A percentile compares a stretch with the other conserved stretches of the same genome.
phyloP scores from a whole-genome alignment of 2,113 vertebrate species.

The Erpornis zantholeuca region DNA sequence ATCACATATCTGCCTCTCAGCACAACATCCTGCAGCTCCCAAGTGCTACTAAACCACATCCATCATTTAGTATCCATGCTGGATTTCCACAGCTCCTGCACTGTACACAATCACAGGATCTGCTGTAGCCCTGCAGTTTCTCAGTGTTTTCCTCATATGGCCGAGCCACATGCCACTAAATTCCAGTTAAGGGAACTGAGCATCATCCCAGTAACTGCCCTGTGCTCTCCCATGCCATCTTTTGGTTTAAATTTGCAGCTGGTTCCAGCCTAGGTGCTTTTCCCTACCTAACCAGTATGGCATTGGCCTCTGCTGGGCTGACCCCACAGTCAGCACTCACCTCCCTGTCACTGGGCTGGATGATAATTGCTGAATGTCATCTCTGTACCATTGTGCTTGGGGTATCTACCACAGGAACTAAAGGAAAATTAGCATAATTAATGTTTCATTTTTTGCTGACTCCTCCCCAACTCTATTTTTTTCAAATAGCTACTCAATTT shows the following conservation, averaged over 20 bases:
- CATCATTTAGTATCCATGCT: background rate
- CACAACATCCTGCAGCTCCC: background rate
- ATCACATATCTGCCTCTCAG: background rate
- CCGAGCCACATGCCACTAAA: background rate
- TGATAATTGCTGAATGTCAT: background rate
- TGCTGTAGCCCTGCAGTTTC: background rate
- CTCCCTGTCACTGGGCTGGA: background rate
- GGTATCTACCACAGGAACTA: background rate
- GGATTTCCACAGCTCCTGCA: background rate
- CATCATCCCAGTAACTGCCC: background rate
- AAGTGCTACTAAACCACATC: background rate
- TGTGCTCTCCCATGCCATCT: background rate
- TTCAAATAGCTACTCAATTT: background rate
- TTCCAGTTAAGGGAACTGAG: background rate
- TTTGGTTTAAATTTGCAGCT: background rate
- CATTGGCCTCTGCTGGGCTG: background rate
- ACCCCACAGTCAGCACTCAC: background rate
- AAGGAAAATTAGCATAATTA: background rate
- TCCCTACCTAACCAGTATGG: background rate
- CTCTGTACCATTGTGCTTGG: background rate
- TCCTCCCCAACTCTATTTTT: background rate
- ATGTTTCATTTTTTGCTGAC: background rate
- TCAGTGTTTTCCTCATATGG: background rate
- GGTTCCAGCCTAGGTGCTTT: background rate
- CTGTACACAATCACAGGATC: background rate